Percentiles rank a stretch among this genome's conserved stretches.
Conservation (phyloP, 2,797 vertebrate genomes). For the Anguilla anguilla region DNA sequence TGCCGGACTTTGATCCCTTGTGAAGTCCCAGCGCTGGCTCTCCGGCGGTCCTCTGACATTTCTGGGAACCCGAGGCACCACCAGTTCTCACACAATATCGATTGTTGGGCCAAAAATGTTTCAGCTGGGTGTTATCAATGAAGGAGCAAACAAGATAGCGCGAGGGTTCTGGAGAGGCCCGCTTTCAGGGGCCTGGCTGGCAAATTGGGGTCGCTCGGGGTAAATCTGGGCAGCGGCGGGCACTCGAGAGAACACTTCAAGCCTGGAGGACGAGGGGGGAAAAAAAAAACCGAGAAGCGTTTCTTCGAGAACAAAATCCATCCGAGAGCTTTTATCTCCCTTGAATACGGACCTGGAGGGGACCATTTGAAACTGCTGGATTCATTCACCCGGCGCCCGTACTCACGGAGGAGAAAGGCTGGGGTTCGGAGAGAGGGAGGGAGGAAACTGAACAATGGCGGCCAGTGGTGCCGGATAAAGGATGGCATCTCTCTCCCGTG, state of each 20-base stretch:
- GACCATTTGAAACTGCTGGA: constrained; percentile 37
- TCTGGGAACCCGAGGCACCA: constrained; percentile 59
- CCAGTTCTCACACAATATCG: constrained; percentile 60
- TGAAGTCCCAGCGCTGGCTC: constrained; percentile 40
- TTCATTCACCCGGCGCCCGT: constrained; percentile 46
- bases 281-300: constrained; percentile 48
- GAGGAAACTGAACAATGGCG: constrained; percentile 31
- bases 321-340: constrained; percentile 60
- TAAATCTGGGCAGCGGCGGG: constrained; percentile 54
- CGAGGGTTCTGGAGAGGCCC: constrained; percentile 26
- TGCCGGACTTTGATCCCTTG: constrained; percentile 41
- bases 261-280: constrained; percentile 53
- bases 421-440: background rate
- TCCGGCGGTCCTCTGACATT: constrained; percentile 26
- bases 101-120: constrained; percentile 54
- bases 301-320: constrained; percentile 45
- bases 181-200: constrained; percentile 49
- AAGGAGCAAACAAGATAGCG: constrained; percentile 48
- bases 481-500: constrained; percentile 1
- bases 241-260: constrained; percentile 65
- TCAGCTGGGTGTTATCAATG: constrained; percentile 47
- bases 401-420: constrained; percentile 31
- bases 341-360: constrained; percentile 54
- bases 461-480: constrained; percentile 29
- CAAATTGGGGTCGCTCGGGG: constrained; percentile 55